Evolutionary conservation across 2,113 vertebrate species (phyloP).

Genomic region (Suricata suricatta): DNA sequence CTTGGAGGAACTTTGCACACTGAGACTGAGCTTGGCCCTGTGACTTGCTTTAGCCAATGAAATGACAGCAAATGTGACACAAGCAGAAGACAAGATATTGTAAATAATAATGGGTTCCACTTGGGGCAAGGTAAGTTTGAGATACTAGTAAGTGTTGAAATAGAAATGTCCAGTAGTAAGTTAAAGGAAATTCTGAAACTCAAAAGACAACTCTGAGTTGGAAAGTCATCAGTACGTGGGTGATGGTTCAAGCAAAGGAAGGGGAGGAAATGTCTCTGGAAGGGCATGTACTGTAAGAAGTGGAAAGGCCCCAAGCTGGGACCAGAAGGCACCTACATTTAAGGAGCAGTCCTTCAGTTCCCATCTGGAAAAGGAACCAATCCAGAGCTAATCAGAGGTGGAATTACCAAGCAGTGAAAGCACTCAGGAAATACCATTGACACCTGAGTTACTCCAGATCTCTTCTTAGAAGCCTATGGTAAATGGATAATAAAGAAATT

Average conservation of each 20-base stretch:
- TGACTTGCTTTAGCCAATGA: neutral
- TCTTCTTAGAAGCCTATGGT: neutral
- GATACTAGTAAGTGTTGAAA: neutral
- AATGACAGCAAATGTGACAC: neutral
- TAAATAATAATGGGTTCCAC: neutral
- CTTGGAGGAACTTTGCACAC: neutral
- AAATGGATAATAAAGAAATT: neutral
- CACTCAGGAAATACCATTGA: neutral
- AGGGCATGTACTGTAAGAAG: neutral
- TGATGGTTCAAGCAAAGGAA: neutral
- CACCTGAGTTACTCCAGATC: neutral
- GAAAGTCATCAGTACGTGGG: neutral
- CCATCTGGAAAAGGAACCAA: neutral
- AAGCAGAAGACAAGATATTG: neutral
- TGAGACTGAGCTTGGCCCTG: neutral
- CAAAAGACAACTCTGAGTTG: neutral
- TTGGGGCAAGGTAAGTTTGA: neutral
- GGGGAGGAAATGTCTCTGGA: neutral
- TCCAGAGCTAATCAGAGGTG: neutral
- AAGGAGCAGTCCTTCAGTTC: neutral
- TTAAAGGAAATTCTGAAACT: neutral
- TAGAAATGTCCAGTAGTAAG: neutral
- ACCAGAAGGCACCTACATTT: neutral
- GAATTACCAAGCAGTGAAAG: neutral
- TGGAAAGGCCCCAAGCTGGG: neutral